Evolutionary conservation across 2,888 invertebrate genomes (phyloP), one percentile per base, ranked within the genome.

Genomic region (Cheilosia vulpina): DNA sequence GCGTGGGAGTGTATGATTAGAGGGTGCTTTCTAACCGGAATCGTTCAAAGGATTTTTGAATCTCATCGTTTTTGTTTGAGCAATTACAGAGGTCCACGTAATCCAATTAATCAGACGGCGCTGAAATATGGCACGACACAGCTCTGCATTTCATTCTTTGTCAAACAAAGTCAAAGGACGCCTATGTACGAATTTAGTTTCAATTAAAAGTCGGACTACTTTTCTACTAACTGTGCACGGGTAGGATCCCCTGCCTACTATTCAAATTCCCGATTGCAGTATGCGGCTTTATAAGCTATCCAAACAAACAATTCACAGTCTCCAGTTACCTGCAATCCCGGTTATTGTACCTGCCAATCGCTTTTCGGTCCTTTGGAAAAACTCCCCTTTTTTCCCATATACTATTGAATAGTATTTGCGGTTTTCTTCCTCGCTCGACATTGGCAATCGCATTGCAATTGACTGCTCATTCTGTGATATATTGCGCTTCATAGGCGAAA

Each of bases 391-490:
- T 24, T 24, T 52, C 5, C 24, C 19, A 17, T 27, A 31, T 27
- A 17, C 62, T 19, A 63, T 11, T 34, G 38, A 4, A 34, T 55
- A 73, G 55, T 60, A 73, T 47, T 55, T 68, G 62, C 63, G 69
- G 63, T 43, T 52, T 75, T 63, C 69, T 69, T 69, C 75, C 80
- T 52, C 53, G 41, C 50, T 53, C 17, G 50, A 60, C 45, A 50
- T 31, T 43, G 27, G 15, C 27, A 62, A 43, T 43, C 43, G 57
- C 34, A 63, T 69, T 75, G 52, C 63, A 73, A 81, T 81, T 75
- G 81, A 75, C 63, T 75, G 45, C 19, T 11, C 17, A 15, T 50
- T 57, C 47, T 11, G 52, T 52, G 63, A 63, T 41, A n/a, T 47
- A 19, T 53, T 50, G n/a, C 58, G 31, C 43, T 57, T 41, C 38